These are phyloP conservation scores for Pelmatolapia mariae DNA, from an alignment of 2,113 vertebrate species.

Conservation along the genomic window DNA sequence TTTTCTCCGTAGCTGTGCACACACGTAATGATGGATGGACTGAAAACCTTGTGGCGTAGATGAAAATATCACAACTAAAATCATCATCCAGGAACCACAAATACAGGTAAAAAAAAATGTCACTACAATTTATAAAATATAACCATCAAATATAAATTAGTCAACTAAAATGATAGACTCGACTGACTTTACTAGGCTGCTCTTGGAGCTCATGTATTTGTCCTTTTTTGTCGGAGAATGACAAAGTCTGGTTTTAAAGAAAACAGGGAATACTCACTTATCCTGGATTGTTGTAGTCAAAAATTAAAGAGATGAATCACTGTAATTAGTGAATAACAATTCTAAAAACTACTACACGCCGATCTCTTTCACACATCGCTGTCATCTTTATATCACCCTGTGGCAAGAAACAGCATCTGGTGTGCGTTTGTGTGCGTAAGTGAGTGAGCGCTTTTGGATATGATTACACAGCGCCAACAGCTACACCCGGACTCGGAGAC, in stretches of 20 bases:
- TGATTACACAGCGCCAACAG: conserved; percentile 24
- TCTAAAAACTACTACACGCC: neutral
- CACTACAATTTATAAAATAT: neutral
- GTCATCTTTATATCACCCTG: conserved; percentile 7
- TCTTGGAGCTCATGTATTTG: neutral
- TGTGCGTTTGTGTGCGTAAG: neutral
- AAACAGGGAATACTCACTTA: neutral
- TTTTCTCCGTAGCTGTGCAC: neutral
- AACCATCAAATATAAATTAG: neutral
- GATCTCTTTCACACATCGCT: neutral
- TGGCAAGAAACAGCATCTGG: conserved; percentile 7
- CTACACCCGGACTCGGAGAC: conserved; percentile 24
- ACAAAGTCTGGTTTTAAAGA: neutral
- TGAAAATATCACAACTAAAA: neutral
- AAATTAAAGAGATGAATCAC: neutral
- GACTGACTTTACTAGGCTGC: neutral
- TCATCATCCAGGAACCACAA: neutral
- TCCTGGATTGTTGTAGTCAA: neutral
- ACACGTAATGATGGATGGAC: neutral
- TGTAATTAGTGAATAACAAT: neutral
- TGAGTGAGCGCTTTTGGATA: neutral
- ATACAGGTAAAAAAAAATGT: neutral
- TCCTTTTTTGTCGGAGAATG: neutral
- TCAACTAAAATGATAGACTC: neutral
- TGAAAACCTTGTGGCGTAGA: neutral